Conservation (phyloP, 2,888 invertebrate species). For the Calephelis perditalis region DNA sequence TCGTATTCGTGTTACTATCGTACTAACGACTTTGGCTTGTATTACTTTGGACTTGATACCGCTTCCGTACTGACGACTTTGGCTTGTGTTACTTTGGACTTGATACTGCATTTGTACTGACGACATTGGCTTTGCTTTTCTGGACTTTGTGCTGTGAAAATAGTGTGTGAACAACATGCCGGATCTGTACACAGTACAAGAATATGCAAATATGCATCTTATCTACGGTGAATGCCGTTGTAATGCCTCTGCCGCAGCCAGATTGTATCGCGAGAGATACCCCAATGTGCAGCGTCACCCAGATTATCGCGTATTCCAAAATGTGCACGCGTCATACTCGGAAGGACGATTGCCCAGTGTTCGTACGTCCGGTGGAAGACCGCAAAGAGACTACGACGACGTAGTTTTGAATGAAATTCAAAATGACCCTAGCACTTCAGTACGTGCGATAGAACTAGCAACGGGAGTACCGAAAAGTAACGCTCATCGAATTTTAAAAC, state of each 20-base stretch:
- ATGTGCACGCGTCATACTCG: slow-evolving; percentile 24
- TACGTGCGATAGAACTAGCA: slow-evolving; percentile 23
- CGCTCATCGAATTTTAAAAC: neutral
- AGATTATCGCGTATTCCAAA: slow-evolving; percentile 25
- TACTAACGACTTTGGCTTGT: slow-evolving; percentile 1
- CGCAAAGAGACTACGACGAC: slow-evolving; percentile 20
- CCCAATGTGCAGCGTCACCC: neutral
- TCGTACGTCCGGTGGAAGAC: slow-evolving; percentile 23
- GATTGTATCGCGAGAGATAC: neutral
- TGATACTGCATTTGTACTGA: neutral
- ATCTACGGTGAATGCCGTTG: too few relatives aligned
- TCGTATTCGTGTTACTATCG: neutral
- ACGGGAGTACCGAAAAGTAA: slow-evolving; percentile 9
- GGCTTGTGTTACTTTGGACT: slow-evolving; percentile 1
- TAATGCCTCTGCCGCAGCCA: slow-evolving; percentile 1
- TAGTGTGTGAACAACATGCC: slow-evolving; percentile 1
- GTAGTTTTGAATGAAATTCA: slow-evolving; percentile 23
- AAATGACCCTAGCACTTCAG: slow-evolving; percentile 26
- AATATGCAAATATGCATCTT: slow-evolving; percentile 1
- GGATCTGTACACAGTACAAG: neutral
- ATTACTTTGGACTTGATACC: neutral
- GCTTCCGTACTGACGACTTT: neutral
- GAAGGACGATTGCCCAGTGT: slow-evolving; percentile 25
- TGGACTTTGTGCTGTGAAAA: neutral
- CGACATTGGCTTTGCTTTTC: slow-evolving; percentile 1